These are phyloP conservation scores for Nicator chloris DNA, from an alignment of 2,113 vertebrate genomes.

Conservation along the genomic window DNA sequence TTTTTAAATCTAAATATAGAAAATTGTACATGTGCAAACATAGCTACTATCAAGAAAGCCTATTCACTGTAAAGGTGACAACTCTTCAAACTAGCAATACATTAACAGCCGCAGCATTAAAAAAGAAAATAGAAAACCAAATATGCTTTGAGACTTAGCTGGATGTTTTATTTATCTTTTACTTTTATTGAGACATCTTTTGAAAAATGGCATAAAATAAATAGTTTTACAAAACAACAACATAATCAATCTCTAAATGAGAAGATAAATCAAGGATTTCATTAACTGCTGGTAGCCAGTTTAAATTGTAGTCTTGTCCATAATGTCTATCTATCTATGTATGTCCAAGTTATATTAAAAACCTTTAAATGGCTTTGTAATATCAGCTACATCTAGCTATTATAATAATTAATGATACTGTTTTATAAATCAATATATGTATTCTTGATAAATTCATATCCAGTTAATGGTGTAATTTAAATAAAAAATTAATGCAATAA, in stretches of 20 bases:
- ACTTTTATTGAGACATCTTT: constrained; percentile 73
- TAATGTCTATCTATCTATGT: constrained; percentile 96
- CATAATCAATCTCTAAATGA: constrained; percentile 89
- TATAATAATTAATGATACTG: constrained; percentile 97
- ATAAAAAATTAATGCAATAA: constrained; percentile 90
- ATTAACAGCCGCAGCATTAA: constrained; percentile 67
- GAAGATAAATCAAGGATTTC: constrained; percentile 96
- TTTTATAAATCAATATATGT: constrained; percentile 94
- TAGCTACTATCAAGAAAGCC: constrained; percentile 36
- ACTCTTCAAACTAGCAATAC: constrained; percentile 57
- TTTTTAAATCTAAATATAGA: not conserved
- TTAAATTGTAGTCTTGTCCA: constrained; percentile 91
- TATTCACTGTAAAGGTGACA: constrained; percentile 51
- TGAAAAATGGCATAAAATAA: constrained; percentile 83
- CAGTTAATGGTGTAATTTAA: constrained; percentile 90
- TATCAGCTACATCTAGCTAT: constrained; percentile 92
- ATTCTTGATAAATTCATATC: constrained; percentile 91
- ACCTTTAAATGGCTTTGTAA: constrained; percentile 95
- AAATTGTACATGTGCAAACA: constrained; percentile 50
- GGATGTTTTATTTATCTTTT: constrained; percentile 72
- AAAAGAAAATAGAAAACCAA: constrained; percentile 73
- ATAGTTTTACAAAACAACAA: constrained; percentile 93
- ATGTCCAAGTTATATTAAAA: constrained; percentile 89
- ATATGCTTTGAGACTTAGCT: constrained; percentile 62
- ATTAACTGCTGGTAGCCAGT: constrained; percentile 95